Evolutionary conservation across 2,888 invertebrate species (phyloP), one percentile per base, ranked within the genome.

Genomic region (Dynastes hyllus): DNA sequence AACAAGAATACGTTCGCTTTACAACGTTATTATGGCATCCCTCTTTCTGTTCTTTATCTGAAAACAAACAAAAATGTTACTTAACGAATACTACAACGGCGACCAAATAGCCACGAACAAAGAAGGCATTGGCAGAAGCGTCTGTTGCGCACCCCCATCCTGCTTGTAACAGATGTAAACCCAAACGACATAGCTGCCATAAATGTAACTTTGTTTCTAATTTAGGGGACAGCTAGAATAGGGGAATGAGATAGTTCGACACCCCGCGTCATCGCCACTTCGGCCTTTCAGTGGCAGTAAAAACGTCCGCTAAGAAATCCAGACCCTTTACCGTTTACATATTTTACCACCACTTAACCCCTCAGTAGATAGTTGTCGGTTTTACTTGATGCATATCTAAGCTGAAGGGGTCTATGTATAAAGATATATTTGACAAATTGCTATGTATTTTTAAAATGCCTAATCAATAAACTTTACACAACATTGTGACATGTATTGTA

Each of bases 181-280:
- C 77, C 78, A 71, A 80, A 69, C 79, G 79, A 78, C 80, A 75
- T 66, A 70, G 65, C 79, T 67, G 79, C 82, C 80, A 82, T 82
- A 81, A 81, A 81, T 82, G 82, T 81, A 81, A 81, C 82, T 81
- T 80, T 80, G 80, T 80, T 82, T 80, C 82, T 80, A 81, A 82
- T 81, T 81, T 82, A 67, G 77, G 79, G 82, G 82, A 79, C 69
- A 67, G 45, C 45, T 69, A 77, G 78, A 79, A 22, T 40, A 3
- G n/a, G 45, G n/a, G 32, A 66, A 66, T 4, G 66, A 37, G 16
- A 37, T 37, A 37, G 40, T 45, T 67, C 45, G 45, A 70, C 70
- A 29, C 53, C 70, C 53, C 32, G 53, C 53, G 53, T 70, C 70
- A 55, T 53, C 70, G 40, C n/a, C 70, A 70, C 70, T 51, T 67